These are phyloP conservation scores for Drosophila anomalipes DNA, from an alignment of 2,888 invertebrate species.

Conservation along the genomic window DNA sequence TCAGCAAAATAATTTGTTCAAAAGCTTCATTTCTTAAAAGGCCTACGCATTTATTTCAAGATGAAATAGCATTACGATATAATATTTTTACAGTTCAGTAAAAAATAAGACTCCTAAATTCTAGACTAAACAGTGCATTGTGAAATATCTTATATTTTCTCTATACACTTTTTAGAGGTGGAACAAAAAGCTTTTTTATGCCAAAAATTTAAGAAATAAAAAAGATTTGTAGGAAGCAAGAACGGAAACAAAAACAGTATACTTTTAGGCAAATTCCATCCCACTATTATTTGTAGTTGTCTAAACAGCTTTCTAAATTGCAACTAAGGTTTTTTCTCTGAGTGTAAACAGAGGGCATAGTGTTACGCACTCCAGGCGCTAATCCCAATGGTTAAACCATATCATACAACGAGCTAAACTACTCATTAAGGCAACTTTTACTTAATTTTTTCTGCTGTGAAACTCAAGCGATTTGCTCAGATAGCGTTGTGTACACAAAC, in stretches of 20 bases:
- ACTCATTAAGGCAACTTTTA: slow-evolving; percentile 65
- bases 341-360: slow-evolving; percentile 5
- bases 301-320: not conserved
- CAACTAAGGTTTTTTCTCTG: not conserved
- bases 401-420: slow-evolving; percentile 50
- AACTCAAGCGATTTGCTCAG: slow-evolving; percentile 47
- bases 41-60: not conserved
- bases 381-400: slow-evolving; percentile 3
- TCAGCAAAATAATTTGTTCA: not conserved
- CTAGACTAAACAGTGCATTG: not conserved
- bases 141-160: not conserved
- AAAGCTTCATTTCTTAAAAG: not conserved
- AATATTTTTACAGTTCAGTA: not conserved
- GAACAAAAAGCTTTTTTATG: not conserved
- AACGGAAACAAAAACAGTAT: not conserved
- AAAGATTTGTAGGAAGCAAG: not conserved
- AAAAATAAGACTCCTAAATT: not conserved
- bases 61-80: not conserved
- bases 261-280: not conserved
- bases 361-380: not conserved
- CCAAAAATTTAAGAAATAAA: not conserved
- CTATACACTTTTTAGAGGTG: too few species aligned
- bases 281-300: not conserved
- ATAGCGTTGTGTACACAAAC: slow-evolving; percentile 6
- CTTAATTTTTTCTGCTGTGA: slow-evolving; percentile 29